Conservation (phyloP, 2,113 vertebrate species). For the Hippocampus mohnikei region DNA sequence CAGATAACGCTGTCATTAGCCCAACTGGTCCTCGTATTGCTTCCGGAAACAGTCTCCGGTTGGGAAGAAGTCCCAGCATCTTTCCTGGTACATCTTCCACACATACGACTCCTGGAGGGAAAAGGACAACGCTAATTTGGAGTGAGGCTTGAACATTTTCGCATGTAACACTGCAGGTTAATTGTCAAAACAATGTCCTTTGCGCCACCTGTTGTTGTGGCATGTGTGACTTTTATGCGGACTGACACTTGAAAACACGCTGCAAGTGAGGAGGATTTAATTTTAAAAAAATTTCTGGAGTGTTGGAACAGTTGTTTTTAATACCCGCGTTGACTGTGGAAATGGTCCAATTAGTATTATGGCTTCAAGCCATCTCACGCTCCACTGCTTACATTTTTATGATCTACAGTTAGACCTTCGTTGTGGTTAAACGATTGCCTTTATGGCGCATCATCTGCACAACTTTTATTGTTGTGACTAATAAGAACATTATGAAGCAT, state of each 20-base stretch:
- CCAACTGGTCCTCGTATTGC: constrained; percentile 96
- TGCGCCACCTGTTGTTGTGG: not conserved
- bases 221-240: not conserved
- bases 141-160: not conserved
- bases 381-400: not conserved
- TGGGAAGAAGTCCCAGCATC: constrained; percentile 99
- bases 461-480: constrained; percentile 1
- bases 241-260: not conserved
- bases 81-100: constrained; percentile 99
- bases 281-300: too few relatives aligned
- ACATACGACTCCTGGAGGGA: constrained; percentile 90
- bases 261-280: too few relatives aligned
- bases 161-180: not conserved
- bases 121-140: not conserved
- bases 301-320: not conserved
- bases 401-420: not conserved
- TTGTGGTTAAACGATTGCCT: not conserved
- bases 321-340: not conserved
- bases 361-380: not conserved
- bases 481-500: not conserved
- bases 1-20: constrained; percentile 63
- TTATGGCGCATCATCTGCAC: not conserved
- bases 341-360: not conserved
- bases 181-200: not conserved
- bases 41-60: constrained; percentile 98